Base-by-base conservation (phyloP, 2,113 vertebrate genomes). In the Acanthisitta chloris region DNA sequence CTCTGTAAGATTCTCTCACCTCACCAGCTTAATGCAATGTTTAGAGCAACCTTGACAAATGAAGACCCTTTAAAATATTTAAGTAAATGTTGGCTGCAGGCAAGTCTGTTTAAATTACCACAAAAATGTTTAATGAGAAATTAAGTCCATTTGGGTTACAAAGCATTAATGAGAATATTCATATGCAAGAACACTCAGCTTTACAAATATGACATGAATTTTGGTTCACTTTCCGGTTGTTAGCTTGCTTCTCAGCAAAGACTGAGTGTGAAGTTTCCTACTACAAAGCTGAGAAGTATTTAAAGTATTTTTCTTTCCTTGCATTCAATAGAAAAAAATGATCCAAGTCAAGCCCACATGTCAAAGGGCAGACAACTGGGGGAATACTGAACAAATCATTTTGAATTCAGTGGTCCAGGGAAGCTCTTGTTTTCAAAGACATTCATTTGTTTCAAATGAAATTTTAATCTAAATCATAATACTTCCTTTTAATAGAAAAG, bases 61-160 rank as follows among this genome's bases (percentile, higher is more conserved):
- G 87, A 58, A 81, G 69, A 80, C 67, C 84, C 46, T 96, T 92
- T 97, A 96, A 98, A 98, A 96, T 89, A 96, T 97, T 94, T 88
- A 97, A 96, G 86, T 36, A 95, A 77, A 77, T 81, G 86, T 36
- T 81, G 80, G 81, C 81, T 96, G 38, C 70, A 91, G 90, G 88
- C 85, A 91, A 93, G 70, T 29, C 82, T 95, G 91, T 54, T 80
- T 96, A 94, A 78, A 57, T 92, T 93, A 90, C n/a, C 78, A 69
- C 12, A 54, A 93, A 90, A 81, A 83, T 70, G 77, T 81, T 83
- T 78, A 94, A 90, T 84, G 81, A 92, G 86, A 77, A 85, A 82
- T 82, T 55, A 90, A 92, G 55, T 89, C 69, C 14, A 25, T 92
- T 72, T 90, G 20, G 58, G 64, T 66, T 86, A 96, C 36, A 51